Conservation (phyloP, 2,888 invertebrate genomes). For the Linnaemya tessellans region DNA sequence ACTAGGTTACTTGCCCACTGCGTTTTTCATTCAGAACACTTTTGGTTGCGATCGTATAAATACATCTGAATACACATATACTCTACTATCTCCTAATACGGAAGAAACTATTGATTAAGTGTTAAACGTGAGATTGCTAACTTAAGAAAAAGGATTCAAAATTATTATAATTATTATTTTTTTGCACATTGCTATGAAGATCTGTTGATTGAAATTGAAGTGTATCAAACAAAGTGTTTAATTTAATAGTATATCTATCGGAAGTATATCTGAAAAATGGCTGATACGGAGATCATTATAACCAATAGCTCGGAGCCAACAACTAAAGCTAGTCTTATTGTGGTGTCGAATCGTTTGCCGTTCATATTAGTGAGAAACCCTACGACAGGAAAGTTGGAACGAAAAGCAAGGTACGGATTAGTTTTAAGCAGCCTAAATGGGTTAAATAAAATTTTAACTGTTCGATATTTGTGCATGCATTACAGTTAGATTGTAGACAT, state of each 20-base stretch:
- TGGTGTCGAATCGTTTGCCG: slow-evolving; percentile 95
- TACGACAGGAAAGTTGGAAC: slow-evolving; percentile 88
- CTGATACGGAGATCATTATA: slow-evolving; percentile 81
- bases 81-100: slow-evolving; percentile 42
- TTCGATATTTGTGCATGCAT: background rate
- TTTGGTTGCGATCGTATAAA: slow-evolving; percentile 68
- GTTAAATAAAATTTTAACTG: slow-evolving; percentile 6
- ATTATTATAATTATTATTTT: background rate
- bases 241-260: background rate
- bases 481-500: slow-evolving; percentile 36
- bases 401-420: slow-evolving; percentile 91
- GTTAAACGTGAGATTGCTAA: slow-evolving; percentile 23
- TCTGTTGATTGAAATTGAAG: slow-evolving; percentile 22
- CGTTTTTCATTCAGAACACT: slow-evolving; percentile 69
- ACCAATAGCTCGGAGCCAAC: slow-evolving; percentile 80
- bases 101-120: slow-evolving; percentile 46
- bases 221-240: slow-evolving; percentile 23
- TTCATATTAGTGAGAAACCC: slow-evolving; percentile 92
- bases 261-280: slow-evolving; percentile 76
- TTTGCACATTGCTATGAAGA: slow-evolving; percentile 30
- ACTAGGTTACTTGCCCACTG: slow-evolving; percentile 70
- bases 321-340: slow-evolving; percentile 90
- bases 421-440: slow-evolving; percentile 28
- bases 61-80: slow-evolving; percentile 55
- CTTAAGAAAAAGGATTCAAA: slow-evolving; percentile 36